phyloP scores from a whole-genome alignment of 1,140 invertebrate genomes.

The Cepaea nemoralis region DNA sequence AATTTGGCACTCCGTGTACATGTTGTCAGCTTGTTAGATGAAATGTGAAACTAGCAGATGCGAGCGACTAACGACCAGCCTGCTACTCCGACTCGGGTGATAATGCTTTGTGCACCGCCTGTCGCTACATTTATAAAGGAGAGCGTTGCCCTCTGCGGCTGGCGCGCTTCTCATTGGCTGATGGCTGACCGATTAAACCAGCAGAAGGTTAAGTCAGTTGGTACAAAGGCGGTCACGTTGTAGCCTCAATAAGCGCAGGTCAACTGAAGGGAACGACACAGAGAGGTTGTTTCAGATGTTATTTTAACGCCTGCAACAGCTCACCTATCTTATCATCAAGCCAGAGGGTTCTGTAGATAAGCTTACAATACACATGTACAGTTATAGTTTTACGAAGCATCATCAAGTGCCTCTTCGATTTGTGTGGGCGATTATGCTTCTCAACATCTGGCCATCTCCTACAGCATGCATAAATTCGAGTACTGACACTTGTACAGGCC shows the following conservation, averaged over 20 bases:
- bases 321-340: background rate
- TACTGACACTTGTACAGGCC: no score
- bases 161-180: conserved; percentile 20
- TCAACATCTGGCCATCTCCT: no score
- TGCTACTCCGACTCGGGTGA: background rate
- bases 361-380: background rate
- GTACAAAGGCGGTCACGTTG: conserved; percentile 7
- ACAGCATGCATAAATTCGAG: no score
- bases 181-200: background rate
- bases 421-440: no score
- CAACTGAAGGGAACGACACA: background rate
- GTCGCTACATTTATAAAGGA: conserved; percentile 5
- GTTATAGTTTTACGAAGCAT: background rate
- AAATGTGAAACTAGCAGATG: background rate
- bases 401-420: background rate
- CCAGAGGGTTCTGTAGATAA: background rate
- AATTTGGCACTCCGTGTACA: conserved; percentile 32
- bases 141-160: background rate
- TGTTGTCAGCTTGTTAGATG: background rate
- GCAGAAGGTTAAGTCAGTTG: conserved; percentile 10
- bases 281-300: background rate
- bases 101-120: background rate
- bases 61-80: background rate
- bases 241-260: background rate
- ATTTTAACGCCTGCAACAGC: background rate